Percentiles rank a stretch among this genome's conserved stretches.
Conservation (phyloP, 2,888 invertebrate species). For the Rhingia rostrata region DNA sequence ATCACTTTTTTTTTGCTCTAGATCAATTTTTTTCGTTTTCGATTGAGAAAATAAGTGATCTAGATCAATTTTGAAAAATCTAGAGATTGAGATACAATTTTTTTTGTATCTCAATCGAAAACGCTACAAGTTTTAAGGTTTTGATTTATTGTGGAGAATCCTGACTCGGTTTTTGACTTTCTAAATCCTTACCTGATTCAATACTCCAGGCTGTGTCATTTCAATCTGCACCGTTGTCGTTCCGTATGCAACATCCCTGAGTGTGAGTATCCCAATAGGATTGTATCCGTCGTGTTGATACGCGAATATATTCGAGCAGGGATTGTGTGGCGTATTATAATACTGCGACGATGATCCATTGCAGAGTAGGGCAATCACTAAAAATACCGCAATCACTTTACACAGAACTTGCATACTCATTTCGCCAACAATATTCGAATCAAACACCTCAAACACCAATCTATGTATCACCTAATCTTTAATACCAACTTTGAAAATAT, state of each 20-base stretch:
- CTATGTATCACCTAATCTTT: neutral
- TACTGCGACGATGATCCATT: constrained; percentile 20
- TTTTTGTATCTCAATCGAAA: neutral
- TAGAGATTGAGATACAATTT: neutral
- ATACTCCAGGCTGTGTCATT: constrained; percentile 41
- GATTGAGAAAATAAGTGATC: no score
- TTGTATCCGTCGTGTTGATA: constrained; percentile 22
- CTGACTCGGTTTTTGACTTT: neutral
- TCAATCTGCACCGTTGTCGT: constrained; percentile 33
- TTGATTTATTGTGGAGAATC: no score
- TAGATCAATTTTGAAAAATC: no score
- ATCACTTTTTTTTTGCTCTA: no score
- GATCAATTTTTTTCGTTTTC: no score
- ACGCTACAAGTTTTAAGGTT: no score
- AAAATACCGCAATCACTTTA: neutral
- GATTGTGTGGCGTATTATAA: constrained; percentile 20
- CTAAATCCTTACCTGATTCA: constrained; percentile 37
- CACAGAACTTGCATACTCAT: constrained; percentile 21
- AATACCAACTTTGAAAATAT: neutral
- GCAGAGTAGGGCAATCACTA: constrained; percentile 11
- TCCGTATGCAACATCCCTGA: constrained; percentile 39
- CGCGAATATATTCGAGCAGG: constrained; percentile 48
- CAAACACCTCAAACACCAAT: constrained; percentile 14
- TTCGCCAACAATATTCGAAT: neutral
- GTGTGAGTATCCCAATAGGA: constrained; percentile 40